Conservation (phyloP, 2,888 invertebrate species). For the Mamestra brassicae region DNA sequence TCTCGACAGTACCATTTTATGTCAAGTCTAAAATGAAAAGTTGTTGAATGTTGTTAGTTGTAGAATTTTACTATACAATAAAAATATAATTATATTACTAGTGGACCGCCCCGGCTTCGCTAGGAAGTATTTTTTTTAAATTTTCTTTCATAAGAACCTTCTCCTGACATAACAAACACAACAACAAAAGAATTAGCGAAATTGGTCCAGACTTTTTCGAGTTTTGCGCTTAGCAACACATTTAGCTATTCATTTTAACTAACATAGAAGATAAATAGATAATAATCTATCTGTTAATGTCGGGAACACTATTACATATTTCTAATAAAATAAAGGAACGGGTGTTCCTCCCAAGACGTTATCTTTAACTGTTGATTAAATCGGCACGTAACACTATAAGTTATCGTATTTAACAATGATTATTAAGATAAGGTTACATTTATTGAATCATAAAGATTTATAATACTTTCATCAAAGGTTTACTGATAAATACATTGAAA, state of each 20-base stretch:
- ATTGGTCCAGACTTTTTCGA: no score
- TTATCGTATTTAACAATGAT: constrained; percentile 14
- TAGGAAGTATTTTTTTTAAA: no score
- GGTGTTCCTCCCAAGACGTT: neutral
- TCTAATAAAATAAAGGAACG: neutral
- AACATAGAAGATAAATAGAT: no score
- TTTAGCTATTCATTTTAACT: no score
- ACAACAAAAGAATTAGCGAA: no score
- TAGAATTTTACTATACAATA: no score
- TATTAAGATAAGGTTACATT: neutral
- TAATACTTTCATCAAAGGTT: neutral
- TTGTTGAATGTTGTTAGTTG: neutral
- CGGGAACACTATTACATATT: neutral
- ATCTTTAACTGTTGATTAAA: constrained; percentile 22
- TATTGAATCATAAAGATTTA: constrained; percentile 16
- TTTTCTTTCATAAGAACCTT: no score
- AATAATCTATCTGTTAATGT: neutral
- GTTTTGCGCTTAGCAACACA: no score
- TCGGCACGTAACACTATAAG: neutral
- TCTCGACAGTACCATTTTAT: neutral
- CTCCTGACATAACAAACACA: no score
- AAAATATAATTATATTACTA: no score
- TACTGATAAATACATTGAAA: constrained; percentile 5
- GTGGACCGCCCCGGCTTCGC: no score
- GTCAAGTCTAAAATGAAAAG: neutral